These are phyloP conservation scores for Leptoclinus maculatus DNA, from an alignment of 2,797 vertebrate species.

Conservation along the genomic window DNA sequence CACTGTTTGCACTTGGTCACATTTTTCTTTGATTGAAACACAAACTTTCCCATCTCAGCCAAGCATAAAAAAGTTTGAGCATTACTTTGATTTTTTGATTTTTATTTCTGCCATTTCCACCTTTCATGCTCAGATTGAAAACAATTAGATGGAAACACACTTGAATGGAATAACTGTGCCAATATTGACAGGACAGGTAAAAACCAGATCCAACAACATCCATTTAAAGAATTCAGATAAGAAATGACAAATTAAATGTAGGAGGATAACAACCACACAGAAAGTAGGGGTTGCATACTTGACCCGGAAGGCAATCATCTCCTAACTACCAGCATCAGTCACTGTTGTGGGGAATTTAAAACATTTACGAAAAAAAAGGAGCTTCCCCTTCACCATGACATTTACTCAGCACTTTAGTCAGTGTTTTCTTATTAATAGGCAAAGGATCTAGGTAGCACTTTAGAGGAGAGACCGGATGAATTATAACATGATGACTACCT, in stretches of 20 bases:
- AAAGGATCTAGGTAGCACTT: constrained; percentile 10
- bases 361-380: constrained; percentile 23
- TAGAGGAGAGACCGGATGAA: constrained; percentile 8
- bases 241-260: neutral
- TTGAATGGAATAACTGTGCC: neutral
- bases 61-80: neutral
- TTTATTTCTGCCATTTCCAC: neutral
- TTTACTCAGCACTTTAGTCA: constrained; percentile 21
- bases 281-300: neutral
- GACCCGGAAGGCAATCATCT: neutral
- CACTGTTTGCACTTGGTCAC: neutral
- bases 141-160: neutral
- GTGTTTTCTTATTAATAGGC: constrained; percentile 27
- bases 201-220: neutral
- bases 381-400: neutral
- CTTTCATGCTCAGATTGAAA: neutral
- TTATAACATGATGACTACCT: constrained; percentile 24
- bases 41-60: neutral
- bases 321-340: constrained; percentile 5
- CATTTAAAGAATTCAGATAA: neutral
- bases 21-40: neutral
- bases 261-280: neutral
- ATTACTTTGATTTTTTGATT: neutral
- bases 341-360: constrained; percentile 11
- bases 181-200: neutral